phyloP scores from a whole-genome alignment of 2,797 vertebrate genomes.

The Bradypus variegatus region DNA sequence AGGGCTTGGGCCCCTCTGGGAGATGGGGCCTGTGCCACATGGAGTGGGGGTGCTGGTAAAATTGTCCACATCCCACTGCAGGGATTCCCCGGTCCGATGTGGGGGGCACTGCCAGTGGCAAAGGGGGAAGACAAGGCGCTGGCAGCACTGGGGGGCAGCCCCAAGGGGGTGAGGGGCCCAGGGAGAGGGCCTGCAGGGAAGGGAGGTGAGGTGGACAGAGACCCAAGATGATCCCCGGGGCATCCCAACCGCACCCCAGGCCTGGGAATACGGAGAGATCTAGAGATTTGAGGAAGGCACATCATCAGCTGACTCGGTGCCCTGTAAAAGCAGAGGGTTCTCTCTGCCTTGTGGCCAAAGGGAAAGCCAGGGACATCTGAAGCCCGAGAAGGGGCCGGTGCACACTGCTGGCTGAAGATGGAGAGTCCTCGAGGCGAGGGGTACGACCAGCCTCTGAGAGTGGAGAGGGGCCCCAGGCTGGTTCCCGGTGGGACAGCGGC shows the following conservation, averaged over 20 bases:
- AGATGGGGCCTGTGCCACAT: not conserved
- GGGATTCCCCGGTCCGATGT: not conserved
- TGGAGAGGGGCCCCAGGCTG: no score
- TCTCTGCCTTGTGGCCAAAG: not conserved
- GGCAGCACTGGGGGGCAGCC: no score
- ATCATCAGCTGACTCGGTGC: not conserved
- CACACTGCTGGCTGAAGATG: not conserved
- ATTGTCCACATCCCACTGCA: not conserved
- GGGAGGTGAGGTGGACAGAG: no score
- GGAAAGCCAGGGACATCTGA: not conserved
- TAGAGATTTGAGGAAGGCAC: no score
- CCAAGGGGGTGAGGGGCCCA: not conserved
- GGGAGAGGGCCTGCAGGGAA: not conserved
- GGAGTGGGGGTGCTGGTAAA: not conserved
- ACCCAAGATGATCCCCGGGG: not conserved
- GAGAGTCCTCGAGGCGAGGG: not conserved
- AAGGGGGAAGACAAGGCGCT: not conserved
- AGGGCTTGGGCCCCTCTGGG: not conserved
- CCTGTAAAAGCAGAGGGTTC: not conserved
- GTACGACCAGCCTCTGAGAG: no score
- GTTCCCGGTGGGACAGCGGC: no score
- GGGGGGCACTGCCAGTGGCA: not conserved
- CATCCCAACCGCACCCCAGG: not conserved
- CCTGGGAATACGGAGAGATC: not conserved
- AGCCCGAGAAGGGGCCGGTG: fast-evolving